These are phyloP conservation scores for Triplophysa tibetana DNA, from an alignment of 2,113 vertebrate species.

Conservation along the genomic window DNA sequence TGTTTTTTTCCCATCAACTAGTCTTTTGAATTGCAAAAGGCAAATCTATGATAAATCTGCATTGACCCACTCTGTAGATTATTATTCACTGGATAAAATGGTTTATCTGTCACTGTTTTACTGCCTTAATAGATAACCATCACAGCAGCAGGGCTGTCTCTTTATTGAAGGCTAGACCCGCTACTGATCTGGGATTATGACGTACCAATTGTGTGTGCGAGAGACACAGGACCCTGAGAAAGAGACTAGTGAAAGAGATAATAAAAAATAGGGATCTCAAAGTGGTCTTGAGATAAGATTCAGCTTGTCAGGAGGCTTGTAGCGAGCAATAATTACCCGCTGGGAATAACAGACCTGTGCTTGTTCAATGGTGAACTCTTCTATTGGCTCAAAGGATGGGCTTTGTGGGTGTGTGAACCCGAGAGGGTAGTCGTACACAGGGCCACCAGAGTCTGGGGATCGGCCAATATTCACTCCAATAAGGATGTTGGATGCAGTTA, in stretches of 20 bases:
- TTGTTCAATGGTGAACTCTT: constrained; percentile 59
- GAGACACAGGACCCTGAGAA: constrained; percentile 21
- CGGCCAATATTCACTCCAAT: constrained; percentile 27
- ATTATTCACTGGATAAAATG: not conserved
- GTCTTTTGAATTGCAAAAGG: too few species aligned
- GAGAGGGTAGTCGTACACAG: constrained; percentile 31
- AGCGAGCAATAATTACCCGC: constrained; percentile 67
- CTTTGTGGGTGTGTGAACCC: constrained; percentile 64
- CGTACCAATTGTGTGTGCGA: constrained; percentile 16
- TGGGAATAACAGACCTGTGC: constrained; percentile 59
- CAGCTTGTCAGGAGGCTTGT: constrained; percentile 47
- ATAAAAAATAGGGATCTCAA: constrained; percentile 21
- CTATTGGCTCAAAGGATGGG: constrained; percentile 53
- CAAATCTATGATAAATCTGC: not conserved
- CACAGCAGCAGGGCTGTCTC: not conserved
- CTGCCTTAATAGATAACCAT: not conserved
- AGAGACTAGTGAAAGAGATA: constrained; percentile 14
- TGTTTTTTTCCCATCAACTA: too few species aligned
- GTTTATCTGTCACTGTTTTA: not conserved
- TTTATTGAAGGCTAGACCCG: not conserved
- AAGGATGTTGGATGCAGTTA: constrained; percentile 11
- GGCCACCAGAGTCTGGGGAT: constrained; percentile 51
- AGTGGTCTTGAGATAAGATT: constrained; percentile 62
- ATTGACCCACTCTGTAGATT: not conserved
- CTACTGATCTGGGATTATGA: constrained; percentile 11